Evolutionary conservation across 1,140 invertebrate species (phyloP), one percentile per base, ranked within the genome.

Genomic region (Sitophilus oryzae): DNA sequence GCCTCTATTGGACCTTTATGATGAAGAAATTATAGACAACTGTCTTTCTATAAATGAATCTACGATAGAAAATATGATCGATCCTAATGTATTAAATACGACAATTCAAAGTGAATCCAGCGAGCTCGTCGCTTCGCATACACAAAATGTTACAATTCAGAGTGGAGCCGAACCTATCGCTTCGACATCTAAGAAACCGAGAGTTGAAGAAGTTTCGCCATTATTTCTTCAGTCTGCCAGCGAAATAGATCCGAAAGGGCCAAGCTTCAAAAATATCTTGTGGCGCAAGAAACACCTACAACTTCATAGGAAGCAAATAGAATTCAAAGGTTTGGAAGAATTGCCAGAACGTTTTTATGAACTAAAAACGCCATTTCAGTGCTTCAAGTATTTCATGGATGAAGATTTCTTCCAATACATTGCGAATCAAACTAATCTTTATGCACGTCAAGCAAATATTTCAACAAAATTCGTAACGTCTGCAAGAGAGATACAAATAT

Each of bases 401-500:
- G 37, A 40, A 40, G 37, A 40, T 40, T 40, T 40, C 37, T 16
- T 11, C 37, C 9, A 40, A 40, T 16, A 40, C 15, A 40, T 40
- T 40, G 37, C 37, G 16, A 40, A 40, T 14, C 9, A 40, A 40
- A 40, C 14, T 16, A 40, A 40, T 40, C 37, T 40, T 40, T 40
- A 40, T 15, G 37, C 37, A 40, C 37, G 37, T 40, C 37, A 40
- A 40, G 37, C 4, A 16, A 40, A 40, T 40, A 40, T 40, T 40
- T 40, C 37, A 9, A 40, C 37, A 9, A 40, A 40, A 40, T 40
- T 40, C 37, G 16, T 40, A 40, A 40, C 37, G 15, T 40, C 37
- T n/a, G 37, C 37, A 40, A 40, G 37, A 40, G 37, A 40, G 37
- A 40, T 40, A 16, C 37, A 40, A 15, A 16, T 40, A 40, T 40